These are phyloP conservation scores for Habroteleia sp. DNA, from an alignment of 2,888 invertebrate species.

Conservation along the genomic window DNA sequence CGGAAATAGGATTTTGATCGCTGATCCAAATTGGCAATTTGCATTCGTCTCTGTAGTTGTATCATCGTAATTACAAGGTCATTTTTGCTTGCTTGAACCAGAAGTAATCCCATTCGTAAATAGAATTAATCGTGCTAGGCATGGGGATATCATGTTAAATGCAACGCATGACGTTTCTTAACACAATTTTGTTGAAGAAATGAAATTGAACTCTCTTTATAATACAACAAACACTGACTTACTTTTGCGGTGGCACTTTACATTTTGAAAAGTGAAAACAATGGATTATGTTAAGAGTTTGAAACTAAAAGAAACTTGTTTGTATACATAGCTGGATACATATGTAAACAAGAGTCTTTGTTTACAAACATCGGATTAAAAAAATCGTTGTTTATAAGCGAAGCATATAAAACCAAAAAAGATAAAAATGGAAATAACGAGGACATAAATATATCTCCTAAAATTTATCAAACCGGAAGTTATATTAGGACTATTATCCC, in stretches of 20 bases:
- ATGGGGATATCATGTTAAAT: no score
- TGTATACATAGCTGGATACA: no score
- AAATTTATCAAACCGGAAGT: slow-evolving; percentile 23
- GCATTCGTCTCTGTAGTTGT: slow-evolving; percentile 23
- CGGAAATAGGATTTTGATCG: slow-evolving; percentile 35
- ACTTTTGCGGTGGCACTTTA: no score
- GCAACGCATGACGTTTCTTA: no score
- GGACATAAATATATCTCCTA: slow-evolving; percentile 19
- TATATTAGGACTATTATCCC: slow-evolving; percentile 26
- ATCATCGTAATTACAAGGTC: slow-evolving; percentile 13
- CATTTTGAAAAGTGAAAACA: no score
- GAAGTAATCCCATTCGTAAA: slow-evolving; percentile 20
- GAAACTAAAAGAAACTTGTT: no score
- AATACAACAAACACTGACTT: no score
- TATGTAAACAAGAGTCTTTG: not conserved
- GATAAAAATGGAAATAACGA: not conserved
- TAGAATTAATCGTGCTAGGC: slow-evolving; percentile 18
- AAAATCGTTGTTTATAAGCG: not conserved
- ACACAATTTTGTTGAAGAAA: no score
- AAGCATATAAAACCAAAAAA: no score
- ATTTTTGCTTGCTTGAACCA: slow-evolving; percentile 8
- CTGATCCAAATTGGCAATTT: slow-evolving; percentile 47
- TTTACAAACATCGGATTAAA: slow-evolving; percentile 5
- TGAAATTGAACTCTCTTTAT: no score
- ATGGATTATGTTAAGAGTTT: no score